Evolutionary conservation across 2,797 vertebrate species (phyloP), one percentile per base, ranked within the genome.

Genomic region (Aratinga solstitialis): DNA sequence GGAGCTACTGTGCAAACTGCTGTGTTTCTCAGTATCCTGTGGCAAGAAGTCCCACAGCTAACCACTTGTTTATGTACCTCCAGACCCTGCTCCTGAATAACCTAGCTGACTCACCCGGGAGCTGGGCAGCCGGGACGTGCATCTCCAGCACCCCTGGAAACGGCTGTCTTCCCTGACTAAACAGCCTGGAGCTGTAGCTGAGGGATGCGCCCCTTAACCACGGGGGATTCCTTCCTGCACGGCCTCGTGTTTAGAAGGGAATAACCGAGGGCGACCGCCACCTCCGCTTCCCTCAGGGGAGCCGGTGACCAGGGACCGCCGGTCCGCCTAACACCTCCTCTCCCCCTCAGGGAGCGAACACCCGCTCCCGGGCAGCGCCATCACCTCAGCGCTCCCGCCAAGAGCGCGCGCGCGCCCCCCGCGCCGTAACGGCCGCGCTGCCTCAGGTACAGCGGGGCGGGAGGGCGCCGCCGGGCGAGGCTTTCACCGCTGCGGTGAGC

Each of bases 91-190:
- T 48, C 30, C 45, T 11, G 23, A 29, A 50, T 27, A 58, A 27
- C 11, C 7, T 0, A 30, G 21, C 29, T n/a, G 29, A 72, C 19
- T 7, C 34, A 11, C 34, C 32, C 8, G 20, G 72, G 17, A 53
- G 21, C 26, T 12, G 48, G n/a, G 50, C 34, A 54, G 59, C 29
- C 4, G 8, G 29, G 45, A 45, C 0, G 1, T 26, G 16, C 2
- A 9, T 7, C 32, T 66, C 24, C 61, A 69, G 54, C n/a, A 36
- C 56, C 26, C 9, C 38, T 4, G 34, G n/a, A 63, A 43, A 38
- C 11, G 9, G 10, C 72, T 1, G 42, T 1, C 61, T 30, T 50
- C 29, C 40, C 40, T 5, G 10, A 50, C 20, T 3, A 4, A 32
- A 13, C 56, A 21, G 53, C 67, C 40, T 9, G 17, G 5, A 38